Evolutionary conservation across 2,113 vertebrate species (phyloP).

Genomic region (Leucoraja erinaceus): DNA sequence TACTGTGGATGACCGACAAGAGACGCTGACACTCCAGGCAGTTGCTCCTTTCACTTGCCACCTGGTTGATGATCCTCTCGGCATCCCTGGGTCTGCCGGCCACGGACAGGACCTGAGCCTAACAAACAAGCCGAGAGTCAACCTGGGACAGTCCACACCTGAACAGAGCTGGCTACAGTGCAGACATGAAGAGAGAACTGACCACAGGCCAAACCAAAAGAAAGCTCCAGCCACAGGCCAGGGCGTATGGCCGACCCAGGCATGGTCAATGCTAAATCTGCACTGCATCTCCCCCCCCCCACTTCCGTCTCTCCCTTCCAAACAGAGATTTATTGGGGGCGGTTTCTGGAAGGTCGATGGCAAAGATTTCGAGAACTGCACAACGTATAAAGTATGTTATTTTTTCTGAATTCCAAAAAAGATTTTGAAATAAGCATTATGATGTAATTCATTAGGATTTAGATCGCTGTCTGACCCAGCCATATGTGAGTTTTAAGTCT

Average conservation of each 20-base stretch:
- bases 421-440: background rate
- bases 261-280: too few relatives aligned
- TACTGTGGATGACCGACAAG: slow-evolving; percentile 87
- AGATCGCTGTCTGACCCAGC: background rate
- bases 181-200: background rate
- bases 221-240: too few relatives aligned
- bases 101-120: slow-evolving; percentile 88
- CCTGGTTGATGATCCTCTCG: slow-evolving; percentile 70
- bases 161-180: background rate
- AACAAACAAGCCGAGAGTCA: background rate
- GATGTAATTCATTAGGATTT: background rate
- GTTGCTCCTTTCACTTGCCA: slow-evolving; percentile 60
- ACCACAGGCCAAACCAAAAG: background rate
- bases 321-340: too few relatives aligned
- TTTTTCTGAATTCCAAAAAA: background rate
- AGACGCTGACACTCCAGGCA: slow-evolving; percentile 91
- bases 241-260: background rate
- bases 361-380: background rate
- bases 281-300: too few relatives aligned
- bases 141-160: background rate
- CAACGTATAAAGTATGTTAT: background rate
- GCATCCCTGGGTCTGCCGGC: slow-evolving; percentile 72
- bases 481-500: too few relatives aligned
- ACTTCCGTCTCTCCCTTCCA: too few relatives aligned
- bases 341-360: too few relatives aligned